phyloP scores from a whole-genome alignment of 2,797 vertebrate species.

The Balearica regulorum region DNA sequence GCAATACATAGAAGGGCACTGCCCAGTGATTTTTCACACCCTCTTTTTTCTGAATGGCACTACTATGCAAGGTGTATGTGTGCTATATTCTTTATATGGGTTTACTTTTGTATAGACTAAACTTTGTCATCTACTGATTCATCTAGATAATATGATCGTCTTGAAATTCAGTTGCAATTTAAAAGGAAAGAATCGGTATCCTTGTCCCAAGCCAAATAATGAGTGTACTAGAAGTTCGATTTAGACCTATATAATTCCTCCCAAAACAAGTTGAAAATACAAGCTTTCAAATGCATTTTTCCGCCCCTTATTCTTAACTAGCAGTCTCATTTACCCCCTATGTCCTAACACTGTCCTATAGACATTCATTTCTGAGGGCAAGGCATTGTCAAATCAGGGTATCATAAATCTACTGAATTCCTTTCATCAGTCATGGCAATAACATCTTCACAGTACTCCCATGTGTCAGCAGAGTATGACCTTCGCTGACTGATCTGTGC shows the following conservation, averaged over 20 bases:
- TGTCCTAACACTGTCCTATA: neutral
- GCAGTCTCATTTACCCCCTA: neutral
- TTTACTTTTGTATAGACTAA: neutral
- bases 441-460: conserved; percentile 13
- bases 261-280: neutral
- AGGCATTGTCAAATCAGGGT: neutral
- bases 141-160: neutral
- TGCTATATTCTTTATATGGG: neutral
- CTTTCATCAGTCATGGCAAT: conserved; percentile 5
- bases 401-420: conserved; percentile 26
- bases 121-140: neutral
- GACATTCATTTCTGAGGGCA: neutral
- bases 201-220: neutral
- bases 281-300: neutral
- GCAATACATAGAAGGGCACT: neutral
- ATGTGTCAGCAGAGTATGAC: conserved; percentile 1
- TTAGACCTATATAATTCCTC: neutral
- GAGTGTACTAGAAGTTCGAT: neutral
- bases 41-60: neutral
- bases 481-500: conserved; percentile 4
- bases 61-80: neutral
- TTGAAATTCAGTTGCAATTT: neutral
- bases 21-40: neutral
- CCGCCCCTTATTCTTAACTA: conserved; percentile 2
- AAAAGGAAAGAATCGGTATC: neutral